Evolutionary conservation across 30 jellyfish, hydroid and myxozoan genomes (phyloP).

Genomic region (Calvadosia cruxmelitensis): DNA sequence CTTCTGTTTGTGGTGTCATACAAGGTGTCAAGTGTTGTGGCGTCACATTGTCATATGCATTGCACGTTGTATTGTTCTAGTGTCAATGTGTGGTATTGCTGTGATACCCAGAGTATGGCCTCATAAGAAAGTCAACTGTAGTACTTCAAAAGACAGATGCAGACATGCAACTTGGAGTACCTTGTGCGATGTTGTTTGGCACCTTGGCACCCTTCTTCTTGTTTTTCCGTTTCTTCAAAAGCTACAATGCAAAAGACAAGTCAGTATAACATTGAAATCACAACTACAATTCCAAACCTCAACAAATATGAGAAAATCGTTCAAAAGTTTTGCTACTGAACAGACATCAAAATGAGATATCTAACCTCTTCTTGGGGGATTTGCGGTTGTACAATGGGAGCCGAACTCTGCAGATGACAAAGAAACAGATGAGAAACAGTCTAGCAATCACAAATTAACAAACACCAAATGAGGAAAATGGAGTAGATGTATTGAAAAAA

Average conservation of each 20-base stretch:
- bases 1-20: too few relatives aligned
- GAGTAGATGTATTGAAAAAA: too few relatives aligned
- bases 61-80: too few relatives aligned
- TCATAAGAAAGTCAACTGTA: too few relatives aligned
- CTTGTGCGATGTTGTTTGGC: too few relatives aligned
- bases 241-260: slow-evolving; percentile 17
- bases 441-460: too few relatives aligned
- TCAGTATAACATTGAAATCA: background rate
- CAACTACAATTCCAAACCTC: background rate
- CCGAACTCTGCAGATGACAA: slow-evolving; percentile 49
- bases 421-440: too few relatives aligned
- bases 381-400: slow-evolving; percentile 85
- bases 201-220: slow-evolving; percentile 61
- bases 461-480: too few relatives aligned
- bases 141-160: too few relatives aligned
- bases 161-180: too few relatives aligned
- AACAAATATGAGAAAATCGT: background rate
- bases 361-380: slow-evolving; percentile 84
- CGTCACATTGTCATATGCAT: too few relatives aligned
- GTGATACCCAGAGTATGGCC: background rate
- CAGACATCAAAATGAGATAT: background rate
- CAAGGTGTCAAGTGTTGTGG: too few relatives aligned
- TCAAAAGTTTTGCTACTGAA: background rate
- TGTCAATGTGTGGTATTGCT: background rate
- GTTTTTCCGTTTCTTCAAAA: slow-evolving; percentile 52